Base-by-base conservation (phyloP, 2,888 invertebrate species). In the Sturmia bella region DNA sequence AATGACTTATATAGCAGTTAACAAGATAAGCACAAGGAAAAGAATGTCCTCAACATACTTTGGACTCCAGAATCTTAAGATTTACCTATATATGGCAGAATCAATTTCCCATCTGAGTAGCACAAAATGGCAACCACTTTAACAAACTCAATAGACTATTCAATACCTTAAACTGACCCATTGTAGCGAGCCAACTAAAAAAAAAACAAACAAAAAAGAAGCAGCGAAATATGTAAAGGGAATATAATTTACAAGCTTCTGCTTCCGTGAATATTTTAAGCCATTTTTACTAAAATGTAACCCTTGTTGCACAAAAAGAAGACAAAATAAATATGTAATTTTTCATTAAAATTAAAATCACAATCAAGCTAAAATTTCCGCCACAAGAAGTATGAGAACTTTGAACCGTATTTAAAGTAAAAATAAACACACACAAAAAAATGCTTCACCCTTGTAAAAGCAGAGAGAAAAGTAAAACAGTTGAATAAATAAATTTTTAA, bases 261-360 rank as follows among this genome's bases (percentile, higher is more conserved):
- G 64, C 64, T 75, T 70, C 21, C 52, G 59, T 59, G 66, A 75
- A 76, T 68, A 52, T 68, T 61, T 68, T 39, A 27, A 32, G 13
- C 19, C 41, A n/a, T 56, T 70, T 61, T 73, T 68, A 63, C 37
- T 41, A 56, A 68, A 73, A 63, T 32, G 13, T 77, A 73, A 69
- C 80, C 80, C 68, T 56, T 56, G 32, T 7, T 63, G 56, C 19
- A 15, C 9, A 56, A 9, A 24, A 43, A 11, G 6, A 57, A 27
- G 41, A 52, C 13, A 64, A 57, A 66, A 78, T 52, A 78, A 74
- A 74, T 78, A 64, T 78, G 59, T 75, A 82, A 82, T 70, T 78
- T 82, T 82, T 82, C 78, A 82, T 82, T 82, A 75, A 82, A 82
- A 82, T 82, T 82, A 78, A 82, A 78, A 82, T 78, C 78, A 69